phyloP scores from a whole-genome alignment of 2,888 invertebrate genomes.

The Globia sparganii region DNA sequence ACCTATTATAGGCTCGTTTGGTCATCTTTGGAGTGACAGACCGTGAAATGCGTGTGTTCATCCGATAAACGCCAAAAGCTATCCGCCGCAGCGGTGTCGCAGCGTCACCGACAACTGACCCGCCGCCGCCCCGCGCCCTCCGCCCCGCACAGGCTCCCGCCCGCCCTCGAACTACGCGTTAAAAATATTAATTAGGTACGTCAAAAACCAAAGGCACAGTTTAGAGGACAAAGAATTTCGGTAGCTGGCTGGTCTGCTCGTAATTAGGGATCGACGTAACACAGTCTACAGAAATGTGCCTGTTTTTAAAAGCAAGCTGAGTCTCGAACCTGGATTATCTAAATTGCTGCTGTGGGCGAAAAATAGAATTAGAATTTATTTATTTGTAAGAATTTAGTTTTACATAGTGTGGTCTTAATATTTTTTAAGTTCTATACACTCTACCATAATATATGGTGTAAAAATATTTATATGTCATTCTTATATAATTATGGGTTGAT shows the following conservation, averaged over 20 bases:
- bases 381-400: no score
- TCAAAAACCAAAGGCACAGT: conserved; percentile 61
- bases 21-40: conserved; percentile 66
- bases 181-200: conserved; percentile 70
- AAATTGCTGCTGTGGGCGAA: conserved; percentile 23
- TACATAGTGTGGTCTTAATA: no score
- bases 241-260: conserved; percentile 28
- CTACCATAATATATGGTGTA: no score
- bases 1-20: conserved; percentile 68
- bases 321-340: conserved; percentile 36
- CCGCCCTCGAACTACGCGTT: conserved; percentile 62
- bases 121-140: conserved; percentile 27
- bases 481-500: no score
- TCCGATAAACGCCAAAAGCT: conserved; percentile 74
- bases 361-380: no score
- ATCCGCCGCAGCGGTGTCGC: conserved; percentile 65
- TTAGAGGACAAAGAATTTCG: conserved; percentile 62
- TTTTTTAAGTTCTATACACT: no score
- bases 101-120: conserved; percentile 59
- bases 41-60: conserved; percentile 74
- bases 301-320: conserved; percentile 37
- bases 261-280: conserved; percentile 48
- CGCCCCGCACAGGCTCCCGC: conserved; percentile 21
- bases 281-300: conserved; percentile 29
- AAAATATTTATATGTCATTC: no score